Evolutionary conservation across 2,797 vertebrate genomes (phyloP), one percentile per base, ranked within the genome.

Genomic region (Microctenopoma stevenorrisi): DNA sequence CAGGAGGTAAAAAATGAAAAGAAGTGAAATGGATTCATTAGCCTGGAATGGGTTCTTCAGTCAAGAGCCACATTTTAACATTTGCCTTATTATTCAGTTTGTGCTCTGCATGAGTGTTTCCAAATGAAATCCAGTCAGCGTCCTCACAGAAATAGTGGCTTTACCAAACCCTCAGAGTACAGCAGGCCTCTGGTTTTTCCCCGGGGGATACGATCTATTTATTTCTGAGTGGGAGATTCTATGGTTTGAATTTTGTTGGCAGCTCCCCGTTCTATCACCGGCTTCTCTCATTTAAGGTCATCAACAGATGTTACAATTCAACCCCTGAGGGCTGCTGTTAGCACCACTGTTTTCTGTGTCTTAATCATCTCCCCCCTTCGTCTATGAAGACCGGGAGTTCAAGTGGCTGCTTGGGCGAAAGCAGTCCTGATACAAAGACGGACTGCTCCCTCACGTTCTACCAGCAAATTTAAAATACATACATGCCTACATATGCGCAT

Each of bases 281-380:
- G 54, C 35, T 71, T 81, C 69, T 70, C 65, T 85, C 54, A 66
- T 78, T 76, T 35, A 13, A 44, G 70, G 67, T 69, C 40, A 50
- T 69, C 40, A 50, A 76, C 43, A 70, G 53, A 68, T 56, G 60
- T 51, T 74, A 7, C 68, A 22, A 43, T 68, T 48, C 75, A 56
- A 77, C 74, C 78, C 53, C 43, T 0, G n/a, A 72, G 55, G 61
- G 58, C 51, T 47, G 16, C 22, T 69, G 53, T 61, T 55, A 46
- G 46, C 48, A 72, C 66, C 79, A 52, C 51, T 26, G 68, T 14
- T 38, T 38, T 38, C 37, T 10, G 1, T 72, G 73, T 83, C 81
- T 85, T 74, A 83, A 81, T 82, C 76, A 77, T 49, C 28, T 72
- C 74, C 65, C 66, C 68, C 47, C 65, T 62, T 72, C 71, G 67